Evolutionary conservation across 2,113 vertebrate species (phyloP).

Genomic region (Microcebus tavaratra): DNA sequence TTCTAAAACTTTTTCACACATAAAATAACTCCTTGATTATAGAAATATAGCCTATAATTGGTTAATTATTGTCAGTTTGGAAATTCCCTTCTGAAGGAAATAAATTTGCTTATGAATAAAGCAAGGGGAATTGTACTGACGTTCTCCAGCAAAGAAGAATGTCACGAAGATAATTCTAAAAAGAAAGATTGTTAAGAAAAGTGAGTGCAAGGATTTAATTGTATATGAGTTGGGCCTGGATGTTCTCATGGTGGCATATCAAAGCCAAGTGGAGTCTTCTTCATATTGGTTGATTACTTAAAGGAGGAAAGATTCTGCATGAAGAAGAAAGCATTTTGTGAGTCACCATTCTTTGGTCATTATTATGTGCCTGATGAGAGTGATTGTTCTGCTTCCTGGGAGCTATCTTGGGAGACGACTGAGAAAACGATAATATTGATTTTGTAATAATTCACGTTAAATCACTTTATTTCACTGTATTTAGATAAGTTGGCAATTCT

Average conservation of each 20-base stretch:
- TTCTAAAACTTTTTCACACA: not conserved
- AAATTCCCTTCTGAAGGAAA: not conserved
- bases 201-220: not conserved
- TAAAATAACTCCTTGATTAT: not conserved
- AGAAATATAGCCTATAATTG: not conserved
- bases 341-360: not conserved
- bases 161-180: not conserved
- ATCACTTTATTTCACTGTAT: not conserved
- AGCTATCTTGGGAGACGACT: not conserved
- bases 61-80: not conserved
- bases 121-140: not conserved
- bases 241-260: not conserved
- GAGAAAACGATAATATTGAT: not conserved
- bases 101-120: not conserved
- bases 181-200: not conserved
- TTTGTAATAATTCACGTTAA: not conserved
- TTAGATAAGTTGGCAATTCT: not conserved
- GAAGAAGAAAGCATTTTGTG: not conserved
- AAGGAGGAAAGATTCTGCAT: not conserved
- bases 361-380: accelerated
- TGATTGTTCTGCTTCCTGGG: not conserved
- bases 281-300: not conserved
- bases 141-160: not conserved
- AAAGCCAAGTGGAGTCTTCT: not conserved
- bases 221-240: not conserved